phyloP scores from a whole-genome alignment of 2,888 invertebrate species.

The Neuroscelio doddi region DNA sequence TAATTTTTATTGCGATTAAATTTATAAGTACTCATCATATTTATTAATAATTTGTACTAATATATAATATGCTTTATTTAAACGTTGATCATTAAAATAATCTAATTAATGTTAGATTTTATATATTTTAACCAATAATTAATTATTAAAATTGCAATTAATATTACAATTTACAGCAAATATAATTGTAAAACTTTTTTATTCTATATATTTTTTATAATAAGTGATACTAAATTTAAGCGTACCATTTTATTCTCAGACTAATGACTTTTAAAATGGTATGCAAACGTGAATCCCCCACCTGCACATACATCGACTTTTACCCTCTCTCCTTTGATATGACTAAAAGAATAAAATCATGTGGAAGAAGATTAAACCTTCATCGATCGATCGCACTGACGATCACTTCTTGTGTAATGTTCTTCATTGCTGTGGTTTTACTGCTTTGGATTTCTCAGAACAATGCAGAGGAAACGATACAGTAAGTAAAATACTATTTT shows the following conservation, averaged over 20 bases:
- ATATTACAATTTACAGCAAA: too few relatives aligned
- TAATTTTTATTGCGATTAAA: too few relatives aligned
- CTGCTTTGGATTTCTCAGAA: conserved; percentile 32
- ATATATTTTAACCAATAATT: too few relatives aligned
- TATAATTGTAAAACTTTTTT: too few relatives aligned
- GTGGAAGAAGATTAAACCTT: conserved; percentile 42
- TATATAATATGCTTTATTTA: too few relatives aligned
- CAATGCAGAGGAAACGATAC: conserved; percentile 41
- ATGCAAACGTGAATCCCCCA: conserved; percentile 16
- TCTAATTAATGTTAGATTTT: too few relatives aligned
- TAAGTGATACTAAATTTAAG: neutral
- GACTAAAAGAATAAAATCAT: conserved; percentile 51
- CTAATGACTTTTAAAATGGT: conserved; percentile 2
- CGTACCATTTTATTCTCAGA: neutral
- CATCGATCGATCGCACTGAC: conserved; percentile 39
- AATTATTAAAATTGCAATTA: too few relatives aligned
- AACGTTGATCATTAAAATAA: too few relatives aligned
- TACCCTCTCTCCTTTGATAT: conserved; percentile 36
- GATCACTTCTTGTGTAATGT: conserved; percentile 50
- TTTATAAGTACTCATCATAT: too few relatives aligned
- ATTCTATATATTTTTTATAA: neutral
- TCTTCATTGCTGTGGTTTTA: conserved; percentile 47
- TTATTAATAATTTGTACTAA: too few relatives aligned
- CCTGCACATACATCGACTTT: conserved; percentile 28
- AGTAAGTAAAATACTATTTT: conserved; percentile 47